Conservation (phyloP, 1,140 invertebrate genomes). For the Pseudachorutes palmiensis region DNA sequence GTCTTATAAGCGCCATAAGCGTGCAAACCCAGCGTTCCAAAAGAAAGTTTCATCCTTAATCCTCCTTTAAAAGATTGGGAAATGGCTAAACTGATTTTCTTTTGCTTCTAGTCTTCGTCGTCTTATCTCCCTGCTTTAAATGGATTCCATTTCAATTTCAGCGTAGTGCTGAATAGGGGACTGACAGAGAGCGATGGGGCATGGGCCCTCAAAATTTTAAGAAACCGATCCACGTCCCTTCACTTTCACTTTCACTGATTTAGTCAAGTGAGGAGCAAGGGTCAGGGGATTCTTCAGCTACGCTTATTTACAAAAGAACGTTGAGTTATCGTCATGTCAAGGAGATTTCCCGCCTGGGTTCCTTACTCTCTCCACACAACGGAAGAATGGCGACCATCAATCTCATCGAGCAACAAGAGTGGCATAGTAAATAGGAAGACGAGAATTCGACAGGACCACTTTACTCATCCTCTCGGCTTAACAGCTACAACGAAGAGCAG, state of each 20-base stretch:
- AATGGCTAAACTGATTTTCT: slow-evolving; percentile 4
- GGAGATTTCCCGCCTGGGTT: not conserved
- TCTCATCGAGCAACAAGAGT: not conserved
- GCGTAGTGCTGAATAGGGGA: not conserved
- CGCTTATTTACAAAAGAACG: not conserved
- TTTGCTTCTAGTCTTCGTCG: not conserved
- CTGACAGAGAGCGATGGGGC: slow-evolving; percentile 8
- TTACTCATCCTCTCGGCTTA: not conserved
- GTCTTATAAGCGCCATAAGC: not conserved
- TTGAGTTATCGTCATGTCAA: not conserved
- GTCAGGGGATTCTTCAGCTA: not conserved
- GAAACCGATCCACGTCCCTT: slow-evolving; percentile 3
- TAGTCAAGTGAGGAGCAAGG: slow-evolving; percentile 5
- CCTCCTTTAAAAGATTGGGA: slow-evolving; percentile 9
- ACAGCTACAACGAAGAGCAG: not conserved
- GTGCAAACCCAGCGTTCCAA: too few relatives aligned
- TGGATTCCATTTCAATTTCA: slow-evolving; percentile 12
- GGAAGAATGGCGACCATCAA: not conserved
- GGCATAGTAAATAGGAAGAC: not conserved
- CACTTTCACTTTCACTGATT: slow-evolving; percentile 11
- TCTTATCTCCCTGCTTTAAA: slow-evolving; percentile 8
- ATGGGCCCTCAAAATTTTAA: not conserved
- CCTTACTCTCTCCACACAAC: not conserved
- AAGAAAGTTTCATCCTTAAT: not conserved
- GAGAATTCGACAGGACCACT: not conserved